Base-by-base conservation (phyloP, 1,140 invertebrate genomes). In the Carcinoscorpius rotundicauda region DNA sequence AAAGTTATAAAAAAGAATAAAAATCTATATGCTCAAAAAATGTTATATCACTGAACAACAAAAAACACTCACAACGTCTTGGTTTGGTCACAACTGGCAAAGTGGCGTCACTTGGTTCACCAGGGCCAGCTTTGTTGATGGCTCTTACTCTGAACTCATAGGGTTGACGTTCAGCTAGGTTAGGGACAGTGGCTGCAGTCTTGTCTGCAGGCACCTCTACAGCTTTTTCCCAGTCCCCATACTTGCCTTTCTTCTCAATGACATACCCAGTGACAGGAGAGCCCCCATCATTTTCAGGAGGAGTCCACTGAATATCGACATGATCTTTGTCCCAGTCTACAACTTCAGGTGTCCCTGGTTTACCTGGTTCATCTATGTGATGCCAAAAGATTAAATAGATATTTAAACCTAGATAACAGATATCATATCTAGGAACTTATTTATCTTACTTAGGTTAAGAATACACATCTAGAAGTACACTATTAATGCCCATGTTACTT, bases 261-360 rank as follows among this genome's bases (percentile, higher is more conserved):
- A 94, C 79, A 74, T 94, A 95, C 10, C 86, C 86, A 49, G 87
- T 87, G 62, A 96, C 85, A 52, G 91, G 91, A 0, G 90, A 86
- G 58, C 91, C 91, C 49, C 91, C 91, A 73, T 95, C 91, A 49
- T 82, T 81, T 52, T 81, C 77, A 0, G 91, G 91, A 65, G 89
- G 85, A 4, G 82, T 84, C 91, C 91, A 95, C 71, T 86, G 85
- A 5, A 95, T 83, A 75, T 93, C 70, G 60, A 96, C 92, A 73
- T 93, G 89, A 74, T 97, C 90, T 71, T 92, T 93, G 79, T 97
- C 93, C 90, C 93, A 98, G 75, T 99, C 95, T 0, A 89, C 88
- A 50, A 95, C 87, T 74, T 88, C 85, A 5, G 97, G 84, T 71
- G 93, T 87, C 64, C 88, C 88, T 9, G 93, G 95, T 72, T 92